Conservation (phyloP, 1,140 invertebrate species). For the Hirudo medicinalis region DNA sequence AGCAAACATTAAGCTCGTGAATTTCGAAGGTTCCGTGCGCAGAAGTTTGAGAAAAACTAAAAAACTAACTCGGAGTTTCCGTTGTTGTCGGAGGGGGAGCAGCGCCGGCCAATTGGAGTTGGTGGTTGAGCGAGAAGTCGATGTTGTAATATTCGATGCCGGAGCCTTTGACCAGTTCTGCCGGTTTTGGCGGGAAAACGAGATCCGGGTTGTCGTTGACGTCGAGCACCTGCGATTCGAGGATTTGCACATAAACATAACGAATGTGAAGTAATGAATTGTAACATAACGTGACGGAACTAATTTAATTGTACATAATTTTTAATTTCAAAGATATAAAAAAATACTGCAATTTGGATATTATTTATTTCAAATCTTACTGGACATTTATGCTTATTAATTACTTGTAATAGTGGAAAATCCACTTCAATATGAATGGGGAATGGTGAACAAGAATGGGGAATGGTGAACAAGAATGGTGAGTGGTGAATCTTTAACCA, state of each 20-base stretch:
- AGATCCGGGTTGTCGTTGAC: conserved; percentile 85
- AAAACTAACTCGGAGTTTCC: conserved; percentile 30
- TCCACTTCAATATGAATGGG: not conserved
- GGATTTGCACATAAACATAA: conserved; percentile 4
- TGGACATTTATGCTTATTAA: not conserved
- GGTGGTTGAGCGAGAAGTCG: conserved; percentile 89
- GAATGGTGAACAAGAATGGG: not conserved
- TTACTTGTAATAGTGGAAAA: not conserved
- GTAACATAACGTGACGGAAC: no score
- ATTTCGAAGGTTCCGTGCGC: no score
- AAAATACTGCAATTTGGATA: no score
- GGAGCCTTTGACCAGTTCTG: conserved; percentile 52
- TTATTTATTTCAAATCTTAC: no score
- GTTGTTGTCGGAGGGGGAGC: conserved; percentile 53
- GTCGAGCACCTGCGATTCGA: conserved; percentile 56
- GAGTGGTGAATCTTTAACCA: no score
- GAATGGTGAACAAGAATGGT: no score
- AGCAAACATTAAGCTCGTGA: no score
- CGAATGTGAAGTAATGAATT: no score
- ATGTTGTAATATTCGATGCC: conserved; percentile 89
- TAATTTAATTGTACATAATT: no score
- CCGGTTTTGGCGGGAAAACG: conserved; percentile 92
- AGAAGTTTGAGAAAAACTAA: not conserved
- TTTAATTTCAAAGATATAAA: no score
- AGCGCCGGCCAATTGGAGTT: conserved; percentile 79